phyloP scores from a whole-genome alignment of 2,113 vertebrate genomes.

The Microcebus ravelobensis region DNA sequence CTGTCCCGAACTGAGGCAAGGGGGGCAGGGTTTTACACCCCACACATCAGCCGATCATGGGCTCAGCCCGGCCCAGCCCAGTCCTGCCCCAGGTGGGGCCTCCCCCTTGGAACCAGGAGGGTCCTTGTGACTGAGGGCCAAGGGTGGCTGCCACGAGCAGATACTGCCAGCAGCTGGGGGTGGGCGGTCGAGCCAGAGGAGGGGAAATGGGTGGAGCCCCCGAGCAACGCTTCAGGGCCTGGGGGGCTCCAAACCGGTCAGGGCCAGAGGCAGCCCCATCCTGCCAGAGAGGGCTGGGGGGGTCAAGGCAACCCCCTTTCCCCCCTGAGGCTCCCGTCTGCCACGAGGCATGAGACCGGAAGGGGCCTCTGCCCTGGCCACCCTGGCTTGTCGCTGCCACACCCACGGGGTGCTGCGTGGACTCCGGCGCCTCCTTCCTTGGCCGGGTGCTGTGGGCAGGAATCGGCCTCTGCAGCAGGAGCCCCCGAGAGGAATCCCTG shows the following conservation, averaged over 20 bases:
- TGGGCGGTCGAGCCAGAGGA: background rate
- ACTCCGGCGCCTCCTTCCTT: background rate
- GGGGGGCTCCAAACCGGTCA: too few relatives aligned
- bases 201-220: background rate
- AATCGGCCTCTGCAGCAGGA: background rate
- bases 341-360: background rate
- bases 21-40: background rate
- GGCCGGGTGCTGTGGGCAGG: background rate
- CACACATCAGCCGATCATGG: background rate
- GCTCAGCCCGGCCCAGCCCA: background rate
- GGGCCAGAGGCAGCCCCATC: too few relatives aligned
- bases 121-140: rapidly evolving
- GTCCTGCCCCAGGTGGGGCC: background rate
- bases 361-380: background rate
- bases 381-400: rapidly evolving
- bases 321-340: rapidly evolving
- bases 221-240: background rate
- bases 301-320: background rate
- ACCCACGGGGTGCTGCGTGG: background rate
- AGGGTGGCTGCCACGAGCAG: background rate
- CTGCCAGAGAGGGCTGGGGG: background rate
- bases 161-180: rapidly evolving
- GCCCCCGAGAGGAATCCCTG: rapidly evolving
- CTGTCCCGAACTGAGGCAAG: rapidly evolving
- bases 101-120: too few relatives aligned